Base-by-base conservation (phyloP, 2,113 vertebrate genomes). In the Delphinus delphis region DNA sequence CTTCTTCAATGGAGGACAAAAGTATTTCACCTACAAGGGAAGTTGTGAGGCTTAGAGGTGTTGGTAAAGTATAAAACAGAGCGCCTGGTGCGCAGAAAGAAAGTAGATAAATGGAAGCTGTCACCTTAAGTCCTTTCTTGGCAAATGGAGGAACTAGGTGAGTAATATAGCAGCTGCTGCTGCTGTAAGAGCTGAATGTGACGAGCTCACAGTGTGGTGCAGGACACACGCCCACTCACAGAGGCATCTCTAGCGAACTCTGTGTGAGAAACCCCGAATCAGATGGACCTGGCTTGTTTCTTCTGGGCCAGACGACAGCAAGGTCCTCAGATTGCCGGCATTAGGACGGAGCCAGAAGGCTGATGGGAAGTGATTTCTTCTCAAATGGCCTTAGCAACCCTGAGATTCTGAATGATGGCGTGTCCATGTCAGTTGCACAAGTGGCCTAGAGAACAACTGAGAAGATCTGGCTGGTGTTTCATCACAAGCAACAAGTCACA, bases 351-450 rank as follows among this genome's bases (percentile, higher is more conserved):
- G 10, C 58, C 1, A 36, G 67, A 92, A 79, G 60, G 67, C 68
- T 62, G 20, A 83, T 18, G 17, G 89, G 74, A 96, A 96, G 60
- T 25, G 41, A 70, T 11, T 93, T 96, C 41, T 95, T 84, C 58
- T 71, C 74, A 60, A 60, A 47, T 0, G 26, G 47, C 36, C 58
- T 67, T 55, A 47, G 73, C 28, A 68, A 28, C 86, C 87, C 20
- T 33, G 88, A 82, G 73, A 91, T 58, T 97, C 63, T 28, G 68
- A 90, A 88, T 23, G 17, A 60, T 3, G 38, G 38, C 7, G 0
- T 23, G 12, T 33, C 36, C 14, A 4, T 2, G 44, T 60, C 7
- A 5, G 50, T 47, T 88, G 73, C 33, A 92, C 9, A 81, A 83
- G 4, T 47, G 77, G 94, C 44, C 25, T 3, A 8, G 3, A 83